These are phyloP conservation scores for Oreotrochilus melanogaster DNA, from an alignment of 2,113 vertebrate genomes.

Conservation along the genomic window DNA sequence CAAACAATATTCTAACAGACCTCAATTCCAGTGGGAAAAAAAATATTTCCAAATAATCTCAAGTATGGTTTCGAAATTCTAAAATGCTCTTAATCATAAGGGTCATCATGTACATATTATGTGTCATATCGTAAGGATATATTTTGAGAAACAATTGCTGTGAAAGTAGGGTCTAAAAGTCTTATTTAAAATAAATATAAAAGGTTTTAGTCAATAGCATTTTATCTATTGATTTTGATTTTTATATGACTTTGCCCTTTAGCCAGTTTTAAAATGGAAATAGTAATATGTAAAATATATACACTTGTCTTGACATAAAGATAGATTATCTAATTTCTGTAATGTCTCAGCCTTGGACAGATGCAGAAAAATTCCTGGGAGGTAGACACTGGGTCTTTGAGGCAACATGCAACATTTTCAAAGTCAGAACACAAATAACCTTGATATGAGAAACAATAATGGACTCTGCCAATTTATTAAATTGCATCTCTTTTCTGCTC, in stretches of 20 bases:
- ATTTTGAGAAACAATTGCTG: neutral
- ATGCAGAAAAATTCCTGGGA: constrained; percentile 21
- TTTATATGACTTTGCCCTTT: constrained; percentile 27
- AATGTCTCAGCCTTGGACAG: constrained; percentile 35
- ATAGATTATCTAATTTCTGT: constrained; percentile 56
- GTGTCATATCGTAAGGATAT: neutral
- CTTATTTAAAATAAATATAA: neutral
- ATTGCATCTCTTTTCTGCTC: neutral
- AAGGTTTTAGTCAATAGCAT: neutral
- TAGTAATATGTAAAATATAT: constrained; percentile 41
- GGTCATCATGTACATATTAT: neutral
- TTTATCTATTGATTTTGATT: constrained; percentile 21
- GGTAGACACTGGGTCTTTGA: constrained; percentile 8
- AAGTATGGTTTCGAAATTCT: neutral
- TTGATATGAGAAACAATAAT: constrained; percentile 2
- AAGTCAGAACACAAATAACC: constrained; percentile 57
- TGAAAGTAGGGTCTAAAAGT: neutral
- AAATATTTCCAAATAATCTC: neutral
- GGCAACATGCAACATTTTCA: neutral
- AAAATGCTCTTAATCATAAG: neutral
- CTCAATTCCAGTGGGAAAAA: neutral
- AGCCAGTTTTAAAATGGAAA: constrained; percentile 44
- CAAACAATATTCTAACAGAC: neutral
- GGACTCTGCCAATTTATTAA: constrained; percentile 36
- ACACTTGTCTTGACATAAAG: constrained; percentile 51